A percentile compares a stretch with the other conserved stretches of the same genome.
Conservation (phyloP, 1,140 invertebrate species). For the Drosophila takahashii region DNA sequence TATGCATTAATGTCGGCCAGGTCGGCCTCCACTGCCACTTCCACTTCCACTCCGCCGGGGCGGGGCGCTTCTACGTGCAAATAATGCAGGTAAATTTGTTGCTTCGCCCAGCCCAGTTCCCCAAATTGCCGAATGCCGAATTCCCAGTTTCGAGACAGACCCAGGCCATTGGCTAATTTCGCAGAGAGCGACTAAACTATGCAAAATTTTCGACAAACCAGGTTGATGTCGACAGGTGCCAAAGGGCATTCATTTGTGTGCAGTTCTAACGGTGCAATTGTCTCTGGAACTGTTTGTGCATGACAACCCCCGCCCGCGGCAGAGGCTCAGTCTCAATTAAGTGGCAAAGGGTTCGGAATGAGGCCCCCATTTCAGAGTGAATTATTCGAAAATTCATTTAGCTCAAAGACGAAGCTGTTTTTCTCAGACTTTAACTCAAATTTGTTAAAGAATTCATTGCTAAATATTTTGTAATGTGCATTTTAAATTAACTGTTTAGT, state of each 20-base stretch:
- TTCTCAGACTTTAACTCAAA: too few species aligned
- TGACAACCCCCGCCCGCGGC: slow-evolving; percentile 12
- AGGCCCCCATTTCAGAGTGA: background rate
- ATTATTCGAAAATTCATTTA: background rate
- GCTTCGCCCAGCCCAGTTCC: slow-evolving; percentile 4
- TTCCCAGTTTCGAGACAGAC: background rate
- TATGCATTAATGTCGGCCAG: slow-evolving; percentile 79
- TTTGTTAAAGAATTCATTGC: too few species aligned
- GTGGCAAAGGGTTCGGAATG: background rate
- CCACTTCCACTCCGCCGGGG: background rate
- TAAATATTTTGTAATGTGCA: too few species aligned
- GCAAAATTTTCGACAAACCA: slow-evolving; percentile 62
- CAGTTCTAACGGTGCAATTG: slow-evolving; percentile 65
- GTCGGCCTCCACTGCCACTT: background rate
- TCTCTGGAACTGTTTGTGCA: slow-evolving; percentile 46
- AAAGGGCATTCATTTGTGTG: slow-evolving; percentile 73
- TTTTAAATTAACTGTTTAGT: too few species aligned
- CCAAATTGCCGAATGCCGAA: slow-evolving; percentile 6
- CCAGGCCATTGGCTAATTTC: slow-evolving; percentile 62
- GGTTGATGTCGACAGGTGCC: slow-evolving; percentile 76
- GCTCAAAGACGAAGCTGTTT: too few species aligned
- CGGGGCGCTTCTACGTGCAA: slow-evolving; percentile 55
- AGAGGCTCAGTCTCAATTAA: slow-evolving; percentile 27
- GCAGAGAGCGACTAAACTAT: slow-evolving; percentile 58
- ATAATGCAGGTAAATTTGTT: slow-evolving; percentile 77